A percentile compares a stretch with the other conserved stretches of the same genome.
These are phyloP conservation scores for Bufo gargarizans DNA, from an alignment of 2,113 vertebrate species.

Conservation along the genomic window DNA sequence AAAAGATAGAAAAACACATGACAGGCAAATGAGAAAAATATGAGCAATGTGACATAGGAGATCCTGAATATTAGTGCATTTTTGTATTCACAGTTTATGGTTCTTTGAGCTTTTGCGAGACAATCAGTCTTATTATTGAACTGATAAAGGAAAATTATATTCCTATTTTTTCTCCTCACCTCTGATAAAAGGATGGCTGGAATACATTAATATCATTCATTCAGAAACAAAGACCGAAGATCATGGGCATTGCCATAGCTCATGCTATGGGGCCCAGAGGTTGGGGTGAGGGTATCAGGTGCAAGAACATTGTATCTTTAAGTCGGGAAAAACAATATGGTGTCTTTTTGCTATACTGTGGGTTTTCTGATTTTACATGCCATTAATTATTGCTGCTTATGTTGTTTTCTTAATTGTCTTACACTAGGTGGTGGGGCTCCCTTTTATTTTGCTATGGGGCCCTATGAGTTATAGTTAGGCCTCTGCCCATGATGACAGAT, in stretches of 20 bases:
- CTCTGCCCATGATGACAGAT: neutral
- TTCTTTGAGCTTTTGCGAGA: neutral
- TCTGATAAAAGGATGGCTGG: neutral
- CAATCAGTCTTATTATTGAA: slow-evolving; percentile 19
- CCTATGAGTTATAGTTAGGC: too few relatives aligned
- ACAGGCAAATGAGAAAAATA: slow-evolving; percentile 7
- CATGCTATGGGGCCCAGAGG: too few relatives aligned
- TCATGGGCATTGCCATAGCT: too few relatives aligned
- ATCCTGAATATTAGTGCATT: neutral
- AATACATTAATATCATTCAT: neutral
- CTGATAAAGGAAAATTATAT: slow-evolving; percentile 35
- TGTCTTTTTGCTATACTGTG: too few relatives aligned
- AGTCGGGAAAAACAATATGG: too few relatives aligned
- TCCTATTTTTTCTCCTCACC: neutral
- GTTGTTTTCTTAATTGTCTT: too few relatives aligned
- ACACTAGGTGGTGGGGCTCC: too few relatives aligned
- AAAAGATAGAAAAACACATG: slow-evolving; percentile 16
- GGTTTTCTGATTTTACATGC: too few relatives aligned
- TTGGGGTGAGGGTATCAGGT: too few relatives aligned
- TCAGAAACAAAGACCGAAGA: neutral
- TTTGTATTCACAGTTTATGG: slow-evolving; percentile 21
- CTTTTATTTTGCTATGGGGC: too few relatives aligned
- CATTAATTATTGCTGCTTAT: too few relatives aligned
- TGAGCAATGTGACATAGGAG: neutral
- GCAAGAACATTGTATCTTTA: too few relatives aligned